Evolutionary conservation across 2,888 invertebrate species (phyloP).

Genomic region (Rhabditoides inermis): DNA sequence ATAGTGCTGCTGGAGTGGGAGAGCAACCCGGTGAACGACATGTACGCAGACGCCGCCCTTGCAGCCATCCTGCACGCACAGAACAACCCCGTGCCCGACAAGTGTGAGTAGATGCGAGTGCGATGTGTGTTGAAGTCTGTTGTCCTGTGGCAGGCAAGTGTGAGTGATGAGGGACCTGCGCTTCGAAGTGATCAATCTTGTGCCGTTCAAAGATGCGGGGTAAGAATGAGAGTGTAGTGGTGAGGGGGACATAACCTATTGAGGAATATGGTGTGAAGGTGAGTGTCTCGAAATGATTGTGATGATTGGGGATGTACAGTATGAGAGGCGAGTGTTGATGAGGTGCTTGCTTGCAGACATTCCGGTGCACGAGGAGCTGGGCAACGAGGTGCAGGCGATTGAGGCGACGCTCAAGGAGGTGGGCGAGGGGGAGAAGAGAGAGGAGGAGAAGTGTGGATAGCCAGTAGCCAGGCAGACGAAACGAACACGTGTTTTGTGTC

Average conservation of each 20-base stretch:
- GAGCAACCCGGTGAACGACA: slow-evolving; percentile 87
- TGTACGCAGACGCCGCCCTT: slow-evolving; percentile 91
- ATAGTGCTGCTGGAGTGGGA: slow-evolving; percentile 84
- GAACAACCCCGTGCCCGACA: slow-evolving; percentile 49
- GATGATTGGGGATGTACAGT: no score
- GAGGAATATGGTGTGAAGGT: no score
- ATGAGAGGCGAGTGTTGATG: not conserved
- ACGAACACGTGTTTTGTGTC: no score
- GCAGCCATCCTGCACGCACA: slow-evolving; percentile 79
- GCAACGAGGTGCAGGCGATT: slow-evolving; percentile 1
- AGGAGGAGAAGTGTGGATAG: no score
- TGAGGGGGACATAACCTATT: no score
- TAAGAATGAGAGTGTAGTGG: no score
- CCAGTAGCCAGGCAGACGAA: no score
- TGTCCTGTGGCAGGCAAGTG: not conserved
- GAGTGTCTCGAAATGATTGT: no score
- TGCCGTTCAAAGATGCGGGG: no score
- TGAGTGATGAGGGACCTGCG: no score
- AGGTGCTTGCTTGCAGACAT: slow-evolving; percentile 6
- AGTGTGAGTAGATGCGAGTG: slow-evolving; percentile 26
- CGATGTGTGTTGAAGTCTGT: not conserved
- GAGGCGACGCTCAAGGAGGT: slow-evolving; percentile 22
- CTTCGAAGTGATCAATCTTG: no score
- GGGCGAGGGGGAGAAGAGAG: not conserved
- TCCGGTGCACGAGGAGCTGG: slow-evolving; percentile 1